Evolutionary conservation across 2,797 vertebrate genomes (phyloP).

Genomic region (Oreochromis grahami): DNA sequence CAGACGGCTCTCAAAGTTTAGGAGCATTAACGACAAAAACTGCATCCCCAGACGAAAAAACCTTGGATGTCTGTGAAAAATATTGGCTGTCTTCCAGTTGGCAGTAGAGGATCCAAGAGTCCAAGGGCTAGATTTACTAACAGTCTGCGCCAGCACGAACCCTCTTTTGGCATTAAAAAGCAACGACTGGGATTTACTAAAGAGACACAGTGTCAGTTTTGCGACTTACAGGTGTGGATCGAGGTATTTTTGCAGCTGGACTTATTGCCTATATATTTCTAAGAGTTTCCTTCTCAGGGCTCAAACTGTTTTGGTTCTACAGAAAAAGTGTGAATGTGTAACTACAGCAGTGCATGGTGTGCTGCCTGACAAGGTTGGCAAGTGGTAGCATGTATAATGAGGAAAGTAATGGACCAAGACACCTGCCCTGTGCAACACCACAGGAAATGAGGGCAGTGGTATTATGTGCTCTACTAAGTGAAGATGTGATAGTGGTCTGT

Average conservation of each 20-base stretch:
- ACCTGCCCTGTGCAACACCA: background rate
- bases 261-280: background rate
- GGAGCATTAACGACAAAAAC: background rate
- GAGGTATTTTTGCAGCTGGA: background rate
- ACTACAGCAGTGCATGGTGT: background rate
- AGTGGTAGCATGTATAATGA: background rate
- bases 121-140: background rate
- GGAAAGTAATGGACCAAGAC: background rate
- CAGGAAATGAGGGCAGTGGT: background rate
- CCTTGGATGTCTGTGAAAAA: background rate
- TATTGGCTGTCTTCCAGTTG: background rate
- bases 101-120: background rate
- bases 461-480: background rate
- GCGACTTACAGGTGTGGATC: background rate
- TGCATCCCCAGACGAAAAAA: background rate
- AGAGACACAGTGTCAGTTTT: background rate
- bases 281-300: background rate
- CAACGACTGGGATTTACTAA: background rate
- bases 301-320: background rate
- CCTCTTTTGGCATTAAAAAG: background rate
- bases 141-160: background rate
- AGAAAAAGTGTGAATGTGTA: background rate
- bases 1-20: background rate
- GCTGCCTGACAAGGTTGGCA: background rate
- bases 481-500: background rate